Evolutionary conservation across 1,140 invertebrate species (phyloP), one percentile per base, ranked within the genome.

Genomic region (Saxidomus purpurata): DNA sequence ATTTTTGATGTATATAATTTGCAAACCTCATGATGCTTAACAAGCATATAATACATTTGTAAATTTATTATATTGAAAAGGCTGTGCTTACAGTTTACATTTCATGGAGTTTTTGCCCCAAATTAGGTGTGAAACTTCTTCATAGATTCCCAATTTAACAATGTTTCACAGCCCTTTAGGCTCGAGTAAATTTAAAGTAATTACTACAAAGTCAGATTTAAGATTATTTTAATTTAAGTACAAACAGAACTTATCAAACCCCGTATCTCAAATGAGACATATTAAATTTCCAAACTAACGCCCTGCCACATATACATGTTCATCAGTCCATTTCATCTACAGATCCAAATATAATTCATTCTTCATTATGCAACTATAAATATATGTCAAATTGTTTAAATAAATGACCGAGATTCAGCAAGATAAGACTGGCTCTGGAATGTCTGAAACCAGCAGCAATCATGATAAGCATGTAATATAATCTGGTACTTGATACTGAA

Each of bases 361-460:
- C 59, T 15, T 25, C 25, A 63, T 63, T 63, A 63, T 63, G 59
- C 25, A 63, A 63, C n/a, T 28, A 28, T 63, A 63, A 63, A 28
- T 28, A n/a, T 63, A 63, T 63, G 67, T 71, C 67, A 71, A 38
- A 71, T 15, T 71, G 25, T 71, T 71, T 71, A 6, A 71, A 71
- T 71, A 71, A 71, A 71, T 71, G 36, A 71, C 67, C 67, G 17
- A 38, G 11, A 38, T 38, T 38, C 17, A 36, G 15, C 0, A 28
- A 22, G 34, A 38, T 38, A 38, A 38, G 34, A 22, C 3, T 3
- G 25, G 67, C n/a, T 49, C 6, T 52, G 76, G 76, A 79, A 79
- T 79, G 15, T 43, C 28, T 55, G 49, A 79, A 55, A 79, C 31
- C 8, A 55, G 59, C 34, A n/a, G 22, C 34, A 36, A 69, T 69